These are phyloP conservation scores for Caenorhabditis tropicalis DNA, from an alignment of 1,140 invertebrate species.

Conservation along the genomic window DNA sequence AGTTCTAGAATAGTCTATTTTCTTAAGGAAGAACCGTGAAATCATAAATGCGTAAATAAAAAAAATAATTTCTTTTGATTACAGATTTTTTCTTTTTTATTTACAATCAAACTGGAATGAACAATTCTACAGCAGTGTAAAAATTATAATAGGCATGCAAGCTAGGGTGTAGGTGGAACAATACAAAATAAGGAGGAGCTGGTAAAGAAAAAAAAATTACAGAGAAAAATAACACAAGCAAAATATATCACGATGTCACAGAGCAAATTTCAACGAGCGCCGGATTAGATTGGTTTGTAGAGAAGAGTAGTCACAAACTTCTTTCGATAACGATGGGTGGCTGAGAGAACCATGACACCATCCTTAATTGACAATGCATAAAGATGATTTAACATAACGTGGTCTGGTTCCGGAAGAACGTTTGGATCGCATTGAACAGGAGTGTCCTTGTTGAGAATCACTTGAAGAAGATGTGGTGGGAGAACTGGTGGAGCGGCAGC, in stretches of 20 bases:
- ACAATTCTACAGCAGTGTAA: too few relatives aligned
- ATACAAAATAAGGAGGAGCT: too few relatives aligned
- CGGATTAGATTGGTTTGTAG: slow-evolving; percentile 82
- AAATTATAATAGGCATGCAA: too few relatives aligned
- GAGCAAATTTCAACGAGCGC: not conserved
- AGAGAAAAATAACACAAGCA: slow-evolving; percentile 13
- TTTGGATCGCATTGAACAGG: slow-evolving; percentile 93
- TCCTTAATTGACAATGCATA: slow-evolving; percentile 99
- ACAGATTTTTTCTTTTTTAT: too few relatives aligned
- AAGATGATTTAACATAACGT: slow-evolving; percentile 99
- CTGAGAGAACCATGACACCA: slow-evolving; percentile 97
- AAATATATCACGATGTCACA: slow-evolving; percentile 22
- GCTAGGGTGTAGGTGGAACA: too few relatives aligned
- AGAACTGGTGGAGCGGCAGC: slow-evolving; percentile 91
- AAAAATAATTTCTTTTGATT: too few relatives aligned
- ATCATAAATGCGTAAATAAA: too few relatives aligned
- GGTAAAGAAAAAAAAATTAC: not conserved
- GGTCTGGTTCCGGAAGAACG: slow-evolving; percentile 95
- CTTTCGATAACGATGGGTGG: slow-evolving; percentile 91
- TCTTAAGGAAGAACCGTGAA: too few relatives aligned
- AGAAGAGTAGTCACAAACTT: slow-evolving; percentile 99
- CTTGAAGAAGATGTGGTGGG: slow-evolving; percentile 79
- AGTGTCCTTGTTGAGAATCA: slow-evolving; percentile 98
- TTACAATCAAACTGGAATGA: too few relatives aligned
- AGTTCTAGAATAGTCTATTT: not conserved